Evolutionary conservation across 2,888 invertebrate genomes (phyloP), one percentile per base, ranked within the genome.

Genomic region (Hirudinaria manillensis): DNA sequence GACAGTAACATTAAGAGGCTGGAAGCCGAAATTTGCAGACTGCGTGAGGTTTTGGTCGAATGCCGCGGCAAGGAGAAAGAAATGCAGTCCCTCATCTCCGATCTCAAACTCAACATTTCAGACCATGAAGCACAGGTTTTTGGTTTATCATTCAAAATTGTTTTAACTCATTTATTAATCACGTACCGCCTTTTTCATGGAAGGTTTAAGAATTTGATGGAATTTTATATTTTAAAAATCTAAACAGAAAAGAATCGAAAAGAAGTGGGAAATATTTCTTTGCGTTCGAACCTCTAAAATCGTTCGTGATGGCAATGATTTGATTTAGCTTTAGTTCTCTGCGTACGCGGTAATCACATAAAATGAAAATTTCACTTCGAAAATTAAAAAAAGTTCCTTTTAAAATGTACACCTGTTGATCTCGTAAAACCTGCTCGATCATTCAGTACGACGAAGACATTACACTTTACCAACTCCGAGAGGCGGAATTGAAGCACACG

Each of bases 1-100:
- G 75, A 77, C 16, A 61, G 61, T 34, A 65, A 77, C 29, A 74
- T 74, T 45, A 32, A 53, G 24, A 36, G 77, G 16, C 67, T 77
- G 10, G 73, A 71, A 55, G 66, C 32, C 6, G 77, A 77, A 45
- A 77, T 77, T 27, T 66, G 29, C 6, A 36, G 77, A 7, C 51
- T 77, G 70, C 74, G 65, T 29, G 77, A 75, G 55, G 66, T 71
- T 4, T 56, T 75, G 68, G 75, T 77, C 32, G 75, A 72, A 61
- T 61, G 51, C 10, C 27, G 65, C 16, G 77, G 77, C 7, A 70
- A 74, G 67, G 77, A 75, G 32, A 75, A 70, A 72, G 77, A 77
- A 53, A 70, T 77, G 75, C 75, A 75, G 29, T 77, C 77, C n/a
- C 61, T 75, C 67, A 77, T 77, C n/a, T 70, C 67, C 19, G 77